A percentile compares a stretch with the other conserved stretches of the same genome.
These are phyloP conservation scores for Numenius phaeopus DNA, from an alignment of 2,797 vertebrate genomes.

Conservation along the genomic window DNA sequence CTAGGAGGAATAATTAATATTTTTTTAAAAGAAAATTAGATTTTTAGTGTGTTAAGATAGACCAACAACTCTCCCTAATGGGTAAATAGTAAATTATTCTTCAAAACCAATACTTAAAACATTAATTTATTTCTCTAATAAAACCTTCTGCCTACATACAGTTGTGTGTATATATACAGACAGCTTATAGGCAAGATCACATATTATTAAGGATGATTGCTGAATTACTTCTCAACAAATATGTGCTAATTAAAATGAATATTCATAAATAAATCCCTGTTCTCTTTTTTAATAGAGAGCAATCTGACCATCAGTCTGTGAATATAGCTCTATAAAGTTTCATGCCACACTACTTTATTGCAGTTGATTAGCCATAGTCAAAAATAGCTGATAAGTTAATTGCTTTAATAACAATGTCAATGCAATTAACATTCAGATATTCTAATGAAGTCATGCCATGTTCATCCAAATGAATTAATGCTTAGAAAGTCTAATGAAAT, in stretches of 20 bases:
- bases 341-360: not conserved
- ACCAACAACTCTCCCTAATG: constrained; percentile 52
- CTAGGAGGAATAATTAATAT: constrained; percentile 67
- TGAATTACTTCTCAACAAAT: constrained; percentile 26
- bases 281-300: not conserved
- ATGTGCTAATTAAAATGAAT: constrained; percentile 47
- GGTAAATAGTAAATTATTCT: constrained; percentile 60
- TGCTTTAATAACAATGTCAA: constrained; percentile 14
- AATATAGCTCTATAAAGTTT: not conserved
- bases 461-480: not conserved
- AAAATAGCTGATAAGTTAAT: constrained; percentile 28
- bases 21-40: constrained; percentile 66
- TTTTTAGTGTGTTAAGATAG: constrained; percentile 56
- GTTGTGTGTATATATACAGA: not conserved
- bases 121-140: constrained; percentile 48
- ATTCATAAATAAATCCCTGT: constrained; percentile 16
- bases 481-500: not conserved
- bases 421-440: constrained; percentile 1
- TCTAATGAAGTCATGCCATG: not conserved
- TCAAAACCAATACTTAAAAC: constrained; percentile 46
- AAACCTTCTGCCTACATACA: not conserved
- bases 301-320: not conserved
- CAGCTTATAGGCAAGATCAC: constrained; percentile 10
- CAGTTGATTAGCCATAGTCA: constrained; percentile 4
- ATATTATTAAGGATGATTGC: not conserved